Base-by-base conservation (phyloP, 2,888 invertebrate genomes). In the Asteroscopus sphinx region DNA sequence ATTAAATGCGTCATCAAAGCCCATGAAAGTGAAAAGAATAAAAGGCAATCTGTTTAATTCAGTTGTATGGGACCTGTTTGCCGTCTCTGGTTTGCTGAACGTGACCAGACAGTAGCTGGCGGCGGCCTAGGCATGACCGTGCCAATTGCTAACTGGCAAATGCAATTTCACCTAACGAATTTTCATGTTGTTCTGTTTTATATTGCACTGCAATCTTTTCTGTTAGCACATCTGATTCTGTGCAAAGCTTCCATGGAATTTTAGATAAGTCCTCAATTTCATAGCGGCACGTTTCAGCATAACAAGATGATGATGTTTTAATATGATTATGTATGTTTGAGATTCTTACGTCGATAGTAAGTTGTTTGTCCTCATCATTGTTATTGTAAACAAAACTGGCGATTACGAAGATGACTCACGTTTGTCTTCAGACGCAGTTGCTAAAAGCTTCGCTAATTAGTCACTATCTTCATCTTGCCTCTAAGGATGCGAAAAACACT, bases 11-110 rank as follows among this genome's bases (percentile, higher is more conserved):
- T 83, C 68, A 81, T 67, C 70, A 76, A 76, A 81, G 76, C 78
- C 83, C 79, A 82, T 83, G 83, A 88, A 86, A 89, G 85, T 84
- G 81, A 86, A 88, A 89, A 83, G 80, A 87, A 71, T 69, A 83
- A 91, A 88, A 88, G 83, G 72, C 74, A 78, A 77, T 83, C 81
- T 76, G 77, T 83, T 87, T 87, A 86, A 89, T 90, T 89, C 81
- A 73, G 79, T 83, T 85, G 81, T 75, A 79, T 74, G 74, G 82
- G 79, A 86, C 87, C 87, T 91, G 92, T 92, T 92, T 92, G 92
- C 90, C 82, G 87, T 87, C 81, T 85, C 80, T 81, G 87, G 91
- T 93, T 92, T 91, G 88, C 87, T 68, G 92, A 92, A 93, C 93
- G 93, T 94, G 93, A 93, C 91, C 91, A 91, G 93, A 92, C 91